phyloP scores from a whole-genome alignment of 2,888 invertebrate species.

The Pilophorus perplexus region DNA sequence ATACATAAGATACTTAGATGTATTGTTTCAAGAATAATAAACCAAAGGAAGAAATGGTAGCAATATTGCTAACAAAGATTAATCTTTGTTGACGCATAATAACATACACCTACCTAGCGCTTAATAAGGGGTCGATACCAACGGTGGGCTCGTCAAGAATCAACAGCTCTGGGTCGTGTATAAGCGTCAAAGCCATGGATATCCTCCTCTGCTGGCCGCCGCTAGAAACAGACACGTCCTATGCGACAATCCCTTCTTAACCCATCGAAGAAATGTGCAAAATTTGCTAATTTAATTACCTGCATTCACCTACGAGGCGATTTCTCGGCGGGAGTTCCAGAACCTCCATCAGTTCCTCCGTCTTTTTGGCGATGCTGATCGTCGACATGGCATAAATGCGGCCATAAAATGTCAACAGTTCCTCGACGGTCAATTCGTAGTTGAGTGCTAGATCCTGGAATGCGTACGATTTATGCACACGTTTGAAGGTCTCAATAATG shows the following conservation, averaged over 20 bases:
- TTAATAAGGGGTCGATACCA: slow-evolving; percentile 56
- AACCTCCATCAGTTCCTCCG: slow-evolving; percentile 48
- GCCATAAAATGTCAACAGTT: slow-evolving; percentile 44
- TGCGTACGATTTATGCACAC: too few species aligned
- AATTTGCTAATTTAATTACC: slow-evolving; percentile 43
- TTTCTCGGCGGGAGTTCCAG: slow-evolving; percentile 48
- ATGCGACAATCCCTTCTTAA: too few species aligned
- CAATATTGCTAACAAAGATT: too few species aligned
- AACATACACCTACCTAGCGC: slow-evolving; percentile 51
- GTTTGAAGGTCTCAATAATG: too few species aligned
- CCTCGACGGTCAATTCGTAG: slow-evolving; percentile 42
- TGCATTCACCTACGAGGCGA: slow-evolving; percentile 48
- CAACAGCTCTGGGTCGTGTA: slow-evolving; percentile 56
- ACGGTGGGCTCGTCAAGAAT: slow-evolving; percentile 54
- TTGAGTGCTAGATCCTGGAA: slow-evolving; percentile 44
- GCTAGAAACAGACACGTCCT: slow-evolving; percentile 52
- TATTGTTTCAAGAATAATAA: too few species aligned
- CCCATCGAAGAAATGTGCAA: not conserved
- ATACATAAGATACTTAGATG: too few species aligned
- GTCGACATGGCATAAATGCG: slow-evolving; percentile 36
- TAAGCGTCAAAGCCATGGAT: slow-evolving; percentile 56
- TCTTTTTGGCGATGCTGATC: slow-evolving; percentile 48
- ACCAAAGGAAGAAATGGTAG: too few species aligned
- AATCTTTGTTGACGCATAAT: too few species aligned
- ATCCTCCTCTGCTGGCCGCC: slow-evolving; percentile 57